These are phyloP conservation scores for Clivina fossor DNA, from an alignment of 2,888 invertebrate genomes.

Conservation along the genomic window DNA sequence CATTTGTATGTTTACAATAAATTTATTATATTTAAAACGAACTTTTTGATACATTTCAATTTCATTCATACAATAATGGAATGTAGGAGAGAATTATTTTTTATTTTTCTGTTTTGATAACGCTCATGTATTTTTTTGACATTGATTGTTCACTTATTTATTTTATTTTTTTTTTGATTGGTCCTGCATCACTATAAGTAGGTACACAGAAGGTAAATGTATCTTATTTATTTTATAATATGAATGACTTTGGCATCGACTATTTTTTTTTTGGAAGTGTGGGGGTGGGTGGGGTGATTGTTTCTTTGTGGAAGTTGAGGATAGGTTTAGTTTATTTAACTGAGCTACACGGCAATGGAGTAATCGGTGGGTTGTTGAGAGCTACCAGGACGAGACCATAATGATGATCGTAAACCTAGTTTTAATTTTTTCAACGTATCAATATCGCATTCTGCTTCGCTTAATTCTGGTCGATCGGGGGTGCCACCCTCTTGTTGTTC, in stretches of 20 bases:
- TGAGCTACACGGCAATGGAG: slow-evolving; percentile 69
- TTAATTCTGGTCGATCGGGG: slow-evolving; percentile 62
- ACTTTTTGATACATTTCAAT: slow-evolving; percentile 33
- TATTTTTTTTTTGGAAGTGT: not conserved
- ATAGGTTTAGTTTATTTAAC: slow-evolving; percentile 1
- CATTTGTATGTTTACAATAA: slow-evolving; percentile 40
- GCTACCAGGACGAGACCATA: slow-evolving; percentile 69
- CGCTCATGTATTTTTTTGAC: slow-evolving; percentile 29
- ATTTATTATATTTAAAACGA: slow-evolving; percentile 42
- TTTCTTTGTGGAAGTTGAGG: too few species aligned
- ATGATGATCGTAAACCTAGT: slow-evolving; percentile 67
- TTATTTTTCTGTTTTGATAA: slow-evolving; percentile 26
- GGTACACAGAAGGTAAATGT: slow-evolving; percentile 34
- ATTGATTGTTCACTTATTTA: slow-evolving; percentile 25
- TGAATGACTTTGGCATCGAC: slow-evolving; percentile 30
- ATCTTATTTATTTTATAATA: too few species aligned
- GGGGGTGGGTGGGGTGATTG: not conserved
- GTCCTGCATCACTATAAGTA: slow-evolving; percentile 34
- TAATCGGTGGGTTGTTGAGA: slow-evolving; percentile 69
- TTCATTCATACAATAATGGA: slow-evolving; percentile 25
- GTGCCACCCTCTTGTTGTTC: slow-evolving; percentile 50
- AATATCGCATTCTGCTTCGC: slow-evolving; percentile 73
- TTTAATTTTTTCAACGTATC: slow-evolving; percentile 73
- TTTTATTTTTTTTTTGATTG: slow-evolving; percentile 21
- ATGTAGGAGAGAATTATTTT: slow-evolving; percentile 26